These are phyloP conservation scores for Scaptomyza graminum DNA, from an alignment of 1,140 invertebrate genomes.

Conservation along the genomic window DNA sequence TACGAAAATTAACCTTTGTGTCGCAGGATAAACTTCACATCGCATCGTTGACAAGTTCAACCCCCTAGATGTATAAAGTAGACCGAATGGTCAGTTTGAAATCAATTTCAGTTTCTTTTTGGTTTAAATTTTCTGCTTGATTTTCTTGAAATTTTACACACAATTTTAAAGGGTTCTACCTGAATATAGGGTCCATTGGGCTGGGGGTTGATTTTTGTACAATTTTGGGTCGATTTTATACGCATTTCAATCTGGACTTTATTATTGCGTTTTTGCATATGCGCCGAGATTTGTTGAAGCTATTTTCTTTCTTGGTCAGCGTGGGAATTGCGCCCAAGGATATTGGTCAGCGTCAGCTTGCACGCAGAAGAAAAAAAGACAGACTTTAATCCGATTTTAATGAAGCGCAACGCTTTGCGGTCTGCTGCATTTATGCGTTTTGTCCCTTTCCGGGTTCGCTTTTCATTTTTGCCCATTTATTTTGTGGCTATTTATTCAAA, in stretches of 20 bases:
- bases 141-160: constrained; percentile 66
- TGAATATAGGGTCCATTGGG: constrained; percentile 25
- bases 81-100: constrained; percentile 28
- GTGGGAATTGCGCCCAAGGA: constrained; percentile 57
- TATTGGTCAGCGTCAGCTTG: constrained; percentile 47
- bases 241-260: constrained; percentile 61
- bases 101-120: constrained; percentile 50
- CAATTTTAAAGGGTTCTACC: constrained; percentile 71
- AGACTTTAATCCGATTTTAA: constrained; percentile 77
- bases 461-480: constrained; percentile 19
- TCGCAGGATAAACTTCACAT: constrained; percentile 4
- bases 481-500: constrained; percentile 14
- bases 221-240: constrained; percentile 67
- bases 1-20: constrained; percentile 69
- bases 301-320: constrained; percentile 48
- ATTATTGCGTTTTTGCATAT: constrained; percentile 69
- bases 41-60: constrained; percentile 59
- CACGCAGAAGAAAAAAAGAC: not conserved
- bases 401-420: constrained; percentile 79
- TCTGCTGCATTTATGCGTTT: constrained; percentile 38
- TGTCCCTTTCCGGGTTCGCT: not conserved
- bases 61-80: constrained; percentile 31
- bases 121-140: constrained; percentile 73
- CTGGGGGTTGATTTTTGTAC: constrained; percentile 58
- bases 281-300: constrained; percentile 39